Evolutionary conservation across 1,140 invertebrate genomes (phyloP).

Genomic region (Chrysomallon squamiferum): DNA sequence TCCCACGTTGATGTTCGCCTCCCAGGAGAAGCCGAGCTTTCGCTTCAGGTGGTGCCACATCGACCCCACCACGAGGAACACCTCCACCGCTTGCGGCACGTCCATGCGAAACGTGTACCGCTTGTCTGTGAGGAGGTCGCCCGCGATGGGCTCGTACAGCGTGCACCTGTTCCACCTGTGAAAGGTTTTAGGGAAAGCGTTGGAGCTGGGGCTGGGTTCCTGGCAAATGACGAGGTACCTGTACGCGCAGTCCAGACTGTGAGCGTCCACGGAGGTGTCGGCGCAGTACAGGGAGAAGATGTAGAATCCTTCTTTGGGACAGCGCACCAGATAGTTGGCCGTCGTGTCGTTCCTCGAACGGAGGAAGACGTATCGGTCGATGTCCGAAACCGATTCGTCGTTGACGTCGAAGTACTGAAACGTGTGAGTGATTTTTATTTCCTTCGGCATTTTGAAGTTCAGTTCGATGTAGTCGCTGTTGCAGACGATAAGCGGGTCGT

Average conservation of each 20-base stretch:
- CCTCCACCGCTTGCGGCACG: slow-evolving; percentile 55
- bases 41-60: slow-evolving; percentile 53
- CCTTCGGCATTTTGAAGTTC: slow-evolving; percentile 45
- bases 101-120: slow-evolving; percentile 53
- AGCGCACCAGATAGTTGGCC: slow-evolving; percentile 54
- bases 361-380: slow-evolving; percentile 58
- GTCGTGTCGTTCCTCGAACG: slow-evolving; percentile 45
- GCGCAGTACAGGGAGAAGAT: slow-evolving; percentile 58
- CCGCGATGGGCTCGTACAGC: slow-evolving; percentile 58
- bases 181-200: slow-evolving; percentile 56
- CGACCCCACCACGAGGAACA: slow-evolving; percentile 53
- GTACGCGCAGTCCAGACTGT: slow-evolving; percentile 56
- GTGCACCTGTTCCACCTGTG: slow-evolving; percentile 58
- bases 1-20: slow-evolving; percentile 52
- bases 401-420: slow-evolving; percentile 56
- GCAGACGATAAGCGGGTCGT: slow-evolving; percentile 53
- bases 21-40: slow-evolving; percentile 54
- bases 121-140: slow-evolving; percentile 53
- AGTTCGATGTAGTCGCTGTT: slow-evolving; percentile 52
- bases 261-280: slow-evolving; percentile 25
- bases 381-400: slow-evolving; percentile 52
- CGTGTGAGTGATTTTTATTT: slow-evolving; percentile 55
- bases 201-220: slow-evolving; percentile 45
- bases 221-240: slow-evolving; percentile 58
- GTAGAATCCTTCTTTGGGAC: slow-evolving; percentile 59